Conservation (phyloP, 2,797 vertebrate genomes). For the Anomalospiza imberbis region DNA sequence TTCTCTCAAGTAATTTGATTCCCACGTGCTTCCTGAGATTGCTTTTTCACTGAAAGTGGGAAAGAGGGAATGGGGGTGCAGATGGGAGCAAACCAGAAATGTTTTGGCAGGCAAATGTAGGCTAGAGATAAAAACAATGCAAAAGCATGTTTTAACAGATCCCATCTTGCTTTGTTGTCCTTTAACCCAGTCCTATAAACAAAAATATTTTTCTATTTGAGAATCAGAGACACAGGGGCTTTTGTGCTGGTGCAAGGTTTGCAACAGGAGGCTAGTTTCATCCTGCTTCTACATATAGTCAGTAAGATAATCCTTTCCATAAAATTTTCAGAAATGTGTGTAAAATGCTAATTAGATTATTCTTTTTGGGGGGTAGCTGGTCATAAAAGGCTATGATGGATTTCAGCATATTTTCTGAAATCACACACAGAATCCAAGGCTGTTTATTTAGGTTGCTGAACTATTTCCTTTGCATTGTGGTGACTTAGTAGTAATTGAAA, state of each 20-base stretch:
- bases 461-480: neutral
- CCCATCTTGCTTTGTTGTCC: neutral
- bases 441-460: neutral
- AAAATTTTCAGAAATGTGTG: neutral
- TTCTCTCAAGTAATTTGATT: slow-evolving; percentile 77
- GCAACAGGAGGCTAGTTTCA: neutral
- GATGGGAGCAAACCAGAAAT: neutral
- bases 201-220: neutral
- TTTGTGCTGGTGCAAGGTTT: slow-evolving; percentile 23
- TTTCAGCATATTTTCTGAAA: neutral
- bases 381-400: neutral
- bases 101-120: slow-evolving; percentile 17
- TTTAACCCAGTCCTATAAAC: neutral
- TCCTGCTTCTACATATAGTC: neutral
- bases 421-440: neutral
- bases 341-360: neutral
- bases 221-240: neutral
- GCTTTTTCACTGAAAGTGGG: slow-evolving; percentile 46
- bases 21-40: slow-evolving; percentile 70
- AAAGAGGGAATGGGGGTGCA: neutral
- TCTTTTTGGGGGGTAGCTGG: neutral
- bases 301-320: neutral
- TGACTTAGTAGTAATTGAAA: neutral
- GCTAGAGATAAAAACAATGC: slow-evolving; percentile 13
- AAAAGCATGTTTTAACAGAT: neutral